Evolutionary conservation across 2,888 invertebrate species (phyloP).

Genomic region (Gari tellinella): DNA sequence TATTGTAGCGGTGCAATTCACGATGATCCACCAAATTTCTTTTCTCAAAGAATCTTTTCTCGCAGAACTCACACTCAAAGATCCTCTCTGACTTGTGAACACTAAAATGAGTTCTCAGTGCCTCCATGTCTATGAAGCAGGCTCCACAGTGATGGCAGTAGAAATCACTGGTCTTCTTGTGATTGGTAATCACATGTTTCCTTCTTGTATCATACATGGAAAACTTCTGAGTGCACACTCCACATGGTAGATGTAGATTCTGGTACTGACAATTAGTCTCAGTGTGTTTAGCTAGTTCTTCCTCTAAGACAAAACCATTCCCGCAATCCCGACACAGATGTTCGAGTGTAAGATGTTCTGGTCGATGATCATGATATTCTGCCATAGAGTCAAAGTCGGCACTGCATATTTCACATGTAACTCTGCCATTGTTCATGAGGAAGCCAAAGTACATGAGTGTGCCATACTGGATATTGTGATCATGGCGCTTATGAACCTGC

Average conservation of each 20-base stretch:
- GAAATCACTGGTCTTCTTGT: constrained; percentile 37
- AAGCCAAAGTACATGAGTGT: constrained; percentile 54
- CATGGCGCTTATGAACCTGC: constrained; percentile 42
- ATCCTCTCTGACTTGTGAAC: constrained; percentile 44
- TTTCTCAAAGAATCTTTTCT: constrained; percentile 51
- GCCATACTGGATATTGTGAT: constrained; percentile 52
- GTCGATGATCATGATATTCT: constrained; percentile 46
- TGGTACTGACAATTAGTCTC: constrained; percentile 28
- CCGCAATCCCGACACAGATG: constrained; percentile 43
- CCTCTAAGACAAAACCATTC: constrained; percentile 40
- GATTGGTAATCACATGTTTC: constrained; percentile 43
- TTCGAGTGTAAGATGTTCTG: constrained; percentile 38
- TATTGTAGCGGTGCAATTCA: constrained; percentile 26
- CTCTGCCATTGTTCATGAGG: constrained; percentile 34
- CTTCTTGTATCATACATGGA: constrained; percentile 43
- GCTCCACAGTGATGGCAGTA: constrained; percentile 50
- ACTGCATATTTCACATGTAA: constrained; percentile 53
- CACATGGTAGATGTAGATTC: constrained; percentile 43
- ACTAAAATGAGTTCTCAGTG: constrained; percentile 32
- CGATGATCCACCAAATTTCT: constrained; percentile 52
- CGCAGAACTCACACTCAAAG: constrained; percentile 45
- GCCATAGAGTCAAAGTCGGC: constrained; percentile 47
- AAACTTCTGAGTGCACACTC: constrained; percentile 39
- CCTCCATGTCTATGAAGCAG: constrained; percentile 21
- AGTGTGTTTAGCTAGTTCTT: constrained; percentile 31